These are phyloP conservation scores for Lacanobia wlatinum DNA, from an alignment of 2,888 invertebrate genomes.

Conservation along the genomic window DNA sequence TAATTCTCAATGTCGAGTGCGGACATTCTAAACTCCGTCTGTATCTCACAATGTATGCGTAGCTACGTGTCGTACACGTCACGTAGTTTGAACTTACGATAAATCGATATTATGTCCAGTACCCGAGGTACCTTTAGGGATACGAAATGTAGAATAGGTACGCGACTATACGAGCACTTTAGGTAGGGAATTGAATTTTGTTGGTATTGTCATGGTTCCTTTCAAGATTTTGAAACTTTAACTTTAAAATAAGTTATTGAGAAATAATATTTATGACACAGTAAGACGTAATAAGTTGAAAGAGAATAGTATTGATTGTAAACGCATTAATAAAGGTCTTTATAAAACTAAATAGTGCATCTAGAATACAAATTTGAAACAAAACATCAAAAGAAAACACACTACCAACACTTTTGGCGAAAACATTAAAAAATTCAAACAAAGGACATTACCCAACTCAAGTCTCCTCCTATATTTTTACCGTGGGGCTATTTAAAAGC, in stretches of 20 bases:
- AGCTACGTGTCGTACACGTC: constrained; percentile 24
- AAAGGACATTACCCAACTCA: constrained; percentile 33
- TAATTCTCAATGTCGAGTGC: background rate
- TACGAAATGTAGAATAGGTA: constrained; percentile 19
- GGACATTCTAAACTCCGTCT: constrained; percentile 12
- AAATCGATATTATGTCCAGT: constrained; percentile 56
- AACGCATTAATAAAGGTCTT: background rate
- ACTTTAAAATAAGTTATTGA: background rate
- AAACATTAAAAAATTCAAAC: constrained; percentile 24
- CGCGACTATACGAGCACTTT: background rate
- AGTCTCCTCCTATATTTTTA: constrained; percentile 61
- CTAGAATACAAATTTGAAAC: background rate
- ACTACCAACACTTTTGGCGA: constrained; percentile 5
- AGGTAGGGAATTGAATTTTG: too few relatives aligned
- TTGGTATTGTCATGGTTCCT: background rate
- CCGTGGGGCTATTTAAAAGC: constrained; percentile 70
- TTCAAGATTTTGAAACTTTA: background rate
- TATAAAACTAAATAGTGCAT: background rate
- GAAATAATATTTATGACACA: too few relatives aligned
- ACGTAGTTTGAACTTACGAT: constrained; percentile 45
- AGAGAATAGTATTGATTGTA: too few relatives aligned
- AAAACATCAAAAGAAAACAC: constrained; percentile 21
- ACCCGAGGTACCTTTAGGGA: constrained; percentile 10
- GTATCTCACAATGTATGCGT: constrained; percentile 21
- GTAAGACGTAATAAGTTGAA: too few relatives aligned